A percentile compares a stretch with the other conserved stretches of the same genome.
These are phyloP conservation scores for Netelia melanura DNA, from an alignment of 2,888 invertebrate genomes.

Conservation along the genomic window DNA sequence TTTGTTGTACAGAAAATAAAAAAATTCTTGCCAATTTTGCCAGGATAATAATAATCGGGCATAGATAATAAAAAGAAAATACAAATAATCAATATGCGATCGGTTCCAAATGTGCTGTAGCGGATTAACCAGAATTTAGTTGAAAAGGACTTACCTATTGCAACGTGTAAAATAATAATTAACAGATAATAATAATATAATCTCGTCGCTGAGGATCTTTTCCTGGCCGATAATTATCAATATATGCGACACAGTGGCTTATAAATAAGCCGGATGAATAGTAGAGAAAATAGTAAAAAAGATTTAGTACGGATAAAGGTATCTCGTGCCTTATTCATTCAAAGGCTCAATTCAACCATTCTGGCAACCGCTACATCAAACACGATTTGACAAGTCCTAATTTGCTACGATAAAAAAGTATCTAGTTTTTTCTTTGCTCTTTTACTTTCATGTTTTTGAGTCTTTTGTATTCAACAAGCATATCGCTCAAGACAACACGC, in stretches of 20 bases:
- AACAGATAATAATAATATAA: slow-evolving; percentile 8
- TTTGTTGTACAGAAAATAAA: slow-evolving; percentile 26
- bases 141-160: slow-evolving; percentile 68
- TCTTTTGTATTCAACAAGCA: slow-evolving; percentile 53
- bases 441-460: slow-evolving; percentile 12
- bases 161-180: slow-evolving; percentile 23
- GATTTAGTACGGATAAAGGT: slow-evolving; percentile 53
- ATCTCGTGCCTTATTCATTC: slow-evolving; percentile 77
- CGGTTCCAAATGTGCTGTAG: slow-evolving; percentile 60
- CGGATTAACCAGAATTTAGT: slow-evolving; percentile 68
- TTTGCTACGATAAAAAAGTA: slow-evolving; percentile 29
- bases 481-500: slow-evolving; percentile 73
- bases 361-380: slow-evolving; percentile 67
- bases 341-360: slow-evolving; percentile 80
- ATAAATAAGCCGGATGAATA: slow-evolving; percentile 3
- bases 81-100: no score
- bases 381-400: slow-evolving; percentile 58
- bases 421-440: slow-evolving; percentile 10
- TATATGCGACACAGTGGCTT: background rate
- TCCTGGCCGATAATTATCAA: slow-evolving; percentile 21
- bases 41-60: background rate
- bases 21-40: background rate
- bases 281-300: slow-evolving; percentile 12
- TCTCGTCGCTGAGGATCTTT: slow-evolving; percentile 25
- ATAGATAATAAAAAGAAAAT: no score